Evolutionary conservation across 2,888 invertebrate species (phyloP).

Genomic region (Xestoiulus laeticollis): DNA sequence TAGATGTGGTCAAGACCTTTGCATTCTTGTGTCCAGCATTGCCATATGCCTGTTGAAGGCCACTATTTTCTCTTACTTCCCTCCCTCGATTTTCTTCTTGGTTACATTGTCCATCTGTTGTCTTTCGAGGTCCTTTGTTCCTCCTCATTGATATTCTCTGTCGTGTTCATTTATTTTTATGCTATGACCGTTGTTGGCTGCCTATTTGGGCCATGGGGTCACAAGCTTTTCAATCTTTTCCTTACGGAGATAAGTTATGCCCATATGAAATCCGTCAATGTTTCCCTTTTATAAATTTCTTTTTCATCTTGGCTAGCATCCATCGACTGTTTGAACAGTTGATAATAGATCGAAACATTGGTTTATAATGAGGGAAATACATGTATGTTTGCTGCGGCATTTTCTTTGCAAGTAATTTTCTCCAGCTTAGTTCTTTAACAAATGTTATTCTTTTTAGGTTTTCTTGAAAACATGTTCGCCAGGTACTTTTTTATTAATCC

Average conservation of each 20-base stretch:
- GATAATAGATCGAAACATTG: not conserved
- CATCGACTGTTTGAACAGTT: not conserved
- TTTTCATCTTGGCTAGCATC: not conserved
- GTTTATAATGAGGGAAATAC: not conserved
- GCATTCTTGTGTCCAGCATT: not conserved
- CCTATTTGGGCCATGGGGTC: not conserved
- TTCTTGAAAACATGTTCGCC: too few relatives aligned
- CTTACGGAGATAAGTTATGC: not conserved
- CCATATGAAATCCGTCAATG: not conserved
- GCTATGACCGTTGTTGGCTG: not conserved
- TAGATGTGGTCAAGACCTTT: not conserved
- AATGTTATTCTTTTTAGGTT: too few relatives aligned
- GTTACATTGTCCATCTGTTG: not conserved
- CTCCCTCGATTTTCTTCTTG: not conserved
- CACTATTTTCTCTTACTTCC: not conserved
- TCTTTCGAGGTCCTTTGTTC: not conserved
- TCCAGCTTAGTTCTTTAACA: too few relatives aligned
- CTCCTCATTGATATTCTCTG: not conserved
- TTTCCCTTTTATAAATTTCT: too few relatives aligned
- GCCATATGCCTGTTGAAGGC: not conserved
- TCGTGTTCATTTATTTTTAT: slow-evolving; percentile 11
- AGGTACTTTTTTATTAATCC: too few relatives aligned
- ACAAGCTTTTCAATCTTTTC: not conserved
- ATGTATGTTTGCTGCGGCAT: too few relatives aligned
- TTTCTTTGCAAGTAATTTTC: too few relatives aligned